Conservation (phyloP, 2,888 invertebrate species). For the Diarsia rubi region DNA sequence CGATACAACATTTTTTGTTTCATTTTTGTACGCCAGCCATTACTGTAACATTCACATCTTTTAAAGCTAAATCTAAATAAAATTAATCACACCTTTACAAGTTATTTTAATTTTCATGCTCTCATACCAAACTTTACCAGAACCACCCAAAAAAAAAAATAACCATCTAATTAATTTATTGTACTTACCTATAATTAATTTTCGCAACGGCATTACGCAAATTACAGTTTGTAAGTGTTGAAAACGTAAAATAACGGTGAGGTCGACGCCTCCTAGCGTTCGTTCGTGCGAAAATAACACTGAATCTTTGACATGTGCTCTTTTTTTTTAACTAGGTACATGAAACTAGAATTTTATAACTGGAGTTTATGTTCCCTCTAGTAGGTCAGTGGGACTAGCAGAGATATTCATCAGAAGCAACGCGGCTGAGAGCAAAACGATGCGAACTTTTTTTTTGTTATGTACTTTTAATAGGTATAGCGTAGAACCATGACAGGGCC, state of each 20-base stretch:
- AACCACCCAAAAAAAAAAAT: conserved; percentile 37
- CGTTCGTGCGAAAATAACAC: conserved; percentile 57
- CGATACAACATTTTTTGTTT: not conserved
- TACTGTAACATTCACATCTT: not conserved
- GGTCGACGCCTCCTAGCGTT: conserved; percentile 64
- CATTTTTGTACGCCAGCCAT: not conserved
- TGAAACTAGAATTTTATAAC: conserved; percentile 20
- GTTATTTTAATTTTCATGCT: not conserved
- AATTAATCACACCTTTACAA: not conserved
- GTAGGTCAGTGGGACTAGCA: conserved; percentile 41
- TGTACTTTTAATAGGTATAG: not conserved
- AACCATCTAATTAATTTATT: conserved; percentile 35
- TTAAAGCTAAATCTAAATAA: not conserved
- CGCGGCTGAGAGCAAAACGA: conserved; percentile 3
- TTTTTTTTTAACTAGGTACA: conserved; percentile 31
- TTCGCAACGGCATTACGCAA: conserved; percentile 63
- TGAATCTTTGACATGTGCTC: conserved; percentile 45
- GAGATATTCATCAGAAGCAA: conserved; percentile 4
- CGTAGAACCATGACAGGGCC: not conserved
- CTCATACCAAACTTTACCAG: conserved; percentile 10
- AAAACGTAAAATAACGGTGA: conserved; percentile 63
- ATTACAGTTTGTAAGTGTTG: conserved; percentile 61
- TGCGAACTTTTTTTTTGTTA: not conserved
- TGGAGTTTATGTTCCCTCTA: conserved; percentile 27
- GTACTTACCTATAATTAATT: conserved; percentile 49